phyloP scores from a whole-genome alignment of 2,888 invertebrate genomes.

The Netelia melanura region DNA sequence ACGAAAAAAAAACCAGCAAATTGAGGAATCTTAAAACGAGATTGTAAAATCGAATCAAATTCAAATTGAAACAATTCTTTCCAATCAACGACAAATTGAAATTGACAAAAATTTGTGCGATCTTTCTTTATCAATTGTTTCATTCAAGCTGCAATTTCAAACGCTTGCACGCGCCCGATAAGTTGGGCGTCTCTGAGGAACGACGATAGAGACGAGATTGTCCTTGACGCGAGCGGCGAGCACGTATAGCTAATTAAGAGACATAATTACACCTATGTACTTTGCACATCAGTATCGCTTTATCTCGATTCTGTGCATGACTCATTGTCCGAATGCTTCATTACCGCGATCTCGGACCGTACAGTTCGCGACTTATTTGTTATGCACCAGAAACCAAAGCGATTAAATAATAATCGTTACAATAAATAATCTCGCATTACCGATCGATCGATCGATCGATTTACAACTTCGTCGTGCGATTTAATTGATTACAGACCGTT shows the following conservation, averaged over 20 bases:
- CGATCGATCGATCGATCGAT: not conserved
- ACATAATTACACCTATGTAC: constrained; percentile 60
- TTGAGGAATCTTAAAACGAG: not conserved
- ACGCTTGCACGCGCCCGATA: constrained; percentile 5
- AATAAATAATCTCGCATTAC: not conserved
- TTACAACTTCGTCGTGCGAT: not conserved
- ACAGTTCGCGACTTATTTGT: not conserved
- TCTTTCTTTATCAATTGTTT: not conserved
- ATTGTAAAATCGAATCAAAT: not conserved
- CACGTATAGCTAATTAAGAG: constrained; percentile 64
- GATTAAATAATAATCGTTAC: constrained; percentile 6
- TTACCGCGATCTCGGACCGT: constrained; percentile 22
- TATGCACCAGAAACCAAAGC: constrained; percentile 10
- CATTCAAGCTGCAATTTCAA: constrained; percentile 26
- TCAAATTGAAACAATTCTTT: not conserved
- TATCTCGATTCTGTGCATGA: constrained; percentile 44
- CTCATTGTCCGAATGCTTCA: constrained; percentile 54
- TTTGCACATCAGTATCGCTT: constrained; percentile 47
- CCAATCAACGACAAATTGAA: not conserved
- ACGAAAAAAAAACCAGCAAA: not conserved
- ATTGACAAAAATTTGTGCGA: too few species aligned
- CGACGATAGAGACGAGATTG: constrained; percentile 48
- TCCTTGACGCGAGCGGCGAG: constrained; percentile 57
- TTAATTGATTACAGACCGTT: too few species aligned
- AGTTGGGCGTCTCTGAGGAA: constrained; percentile 30